These are phyloP conservation scores for Drosophila silvestris DNA, from an alignment of 2,888 invertebrate species.

Conservation along the genomic window DNA sequence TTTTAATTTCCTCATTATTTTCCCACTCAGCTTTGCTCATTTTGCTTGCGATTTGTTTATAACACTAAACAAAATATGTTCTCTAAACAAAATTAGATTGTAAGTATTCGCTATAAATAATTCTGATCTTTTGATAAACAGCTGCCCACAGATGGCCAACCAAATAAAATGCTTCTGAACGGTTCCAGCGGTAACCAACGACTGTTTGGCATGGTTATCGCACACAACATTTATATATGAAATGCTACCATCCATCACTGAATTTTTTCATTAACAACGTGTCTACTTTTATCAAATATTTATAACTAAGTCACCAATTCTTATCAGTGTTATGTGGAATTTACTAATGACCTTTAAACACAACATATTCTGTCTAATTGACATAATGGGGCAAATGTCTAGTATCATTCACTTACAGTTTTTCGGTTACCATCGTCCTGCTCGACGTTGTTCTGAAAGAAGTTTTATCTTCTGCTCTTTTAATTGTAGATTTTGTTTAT, in stretches of 20 bases:
- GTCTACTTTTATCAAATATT: slow-evolving; percentile 38
- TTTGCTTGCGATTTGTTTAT: slow-evolving; percentile 12
- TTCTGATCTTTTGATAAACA: not conserved
- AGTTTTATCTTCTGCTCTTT: no score
- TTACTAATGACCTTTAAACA: slow-evolving; percentile 18
- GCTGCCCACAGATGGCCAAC: slow-evolving; percentile 1
- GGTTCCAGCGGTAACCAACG: slow-evolving; percentile 7
- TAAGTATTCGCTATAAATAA: slow-evolving; percentile 10
- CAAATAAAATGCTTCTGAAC: slow-evolving; percentile 20
- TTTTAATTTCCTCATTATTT: slow-evolving; percentile 88
- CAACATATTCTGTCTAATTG: not conserved
- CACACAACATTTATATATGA: slow-evolving; percentile 30
- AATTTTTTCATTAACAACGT: slow-evolving; percentile 19
- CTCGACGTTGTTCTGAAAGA: no score
- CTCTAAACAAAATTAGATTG: not conserved
- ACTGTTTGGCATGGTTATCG: slow-evolving; percentile 34
- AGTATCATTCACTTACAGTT: not conserved
- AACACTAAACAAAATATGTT: slow-evolving; percentile 1
- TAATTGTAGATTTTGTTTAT: no score
- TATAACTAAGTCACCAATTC: slow-evolving; percentile 18
- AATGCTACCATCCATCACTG: slow-evolving; percentile 13
- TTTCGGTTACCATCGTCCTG: no score
- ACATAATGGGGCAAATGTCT: not conserved
- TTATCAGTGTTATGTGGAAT: slow-evolving; percentile 30
- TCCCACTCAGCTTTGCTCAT: slow-evolving; percentile 83